Base-by-base conservation (phyloP, 2,113 vertebrate genomes). In the Micronycteris hirsuta region DNA sequence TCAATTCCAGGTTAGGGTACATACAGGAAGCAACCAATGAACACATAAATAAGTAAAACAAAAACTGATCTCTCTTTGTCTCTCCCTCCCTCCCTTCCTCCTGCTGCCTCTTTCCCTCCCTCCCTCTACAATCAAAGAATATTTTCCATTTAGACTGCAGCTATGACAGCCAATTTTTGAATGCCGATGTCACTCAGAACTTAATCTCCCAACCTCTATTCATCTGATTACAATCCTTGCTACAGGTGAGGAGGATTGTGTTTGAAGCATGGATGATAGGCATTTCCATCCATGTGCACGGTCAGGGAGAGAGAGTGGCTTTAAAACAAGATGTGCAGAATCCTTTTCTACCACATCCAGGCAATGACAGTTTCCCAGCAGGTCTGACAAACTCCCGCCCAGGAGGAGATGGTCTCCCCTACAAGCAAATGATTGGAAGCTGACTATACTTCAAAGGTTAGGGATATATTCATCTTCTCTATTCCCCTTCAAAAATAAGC, bases 181-280 rank as follows among this genome's bases (percentile, higher is more conserved):
- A 82, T 13, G 31, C 52, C 67, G 80, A 0, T 43, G 43, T 74
- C 45, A 95, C 47, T 83, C 58, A 82, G 78, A 88, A 80, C 7
- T 33, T 93, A 89, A 73, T 88, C 58, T 96, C 89, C 28, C 58
- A 52, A 92, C 38, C 20, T 87, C 83, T 90, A 41, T 45, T 86
- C 85, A 82, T 38, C 52, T 87, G 58, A 65, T 85, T 54, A 81
- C 58, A 85, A 76, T 71, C 33, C 58, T 85, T 68, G 78, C 49
- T 97, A 93, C 93, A n/a, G 16, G 74, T 26, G 47, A 90, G 31
- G 61, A 82, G 38, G 86, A 73, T 22, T 63, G 56, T 74, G 38
- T 83, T 38, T 92, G 45, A 95, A 95, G 68, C 2, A 70, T 19
- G 33, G 41, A 63, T 41, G n/a, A 17, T 47, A 26, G 19, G 56